Conservation (phyloP, 2,888 invertebrate species). For the Drosophila seclusa region DNA sequence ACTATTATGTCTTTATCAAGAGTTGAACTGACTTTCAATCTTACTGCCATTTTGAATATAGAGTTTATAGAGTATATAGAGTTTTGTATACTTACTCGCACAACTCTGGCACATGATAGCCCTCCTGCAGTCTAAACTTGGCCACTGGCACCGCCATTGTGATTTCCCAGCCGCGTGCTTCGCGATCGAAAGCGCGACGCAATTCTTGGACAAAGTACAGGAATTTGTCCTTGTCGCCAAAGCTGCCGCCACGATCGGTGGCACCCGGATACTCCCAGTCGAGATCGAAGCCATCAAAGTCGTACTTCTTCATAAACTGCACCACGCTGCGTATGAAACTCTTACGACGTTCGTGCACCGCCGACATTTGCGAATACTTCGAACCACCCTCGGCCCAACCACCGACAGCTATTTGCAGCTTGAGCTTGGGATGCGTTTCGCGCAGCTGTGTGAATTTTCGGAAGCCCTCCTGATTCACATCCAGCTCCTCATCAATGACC, state of each 20-base stretch:
- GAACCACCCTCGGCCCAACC: conserved; percentile 96
- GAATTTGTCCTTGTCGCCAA: conserved; percentile 93
- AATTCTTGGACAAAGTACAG: conserved; percentile 93
- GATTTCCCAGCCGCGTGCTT: conserved; percentile 92
- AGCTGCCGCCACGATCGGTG: conserved; percentile 93
- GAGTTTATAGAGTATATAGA: background rate
- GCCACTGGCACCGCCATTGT: conserved; percentile 96
- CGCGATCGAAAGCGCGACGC: conserved; percentile 90
- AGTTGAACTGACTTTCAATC: background rate
- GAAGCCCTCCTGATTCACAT: conserved; percentile 91
- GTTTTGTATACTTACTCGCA: conserved; percentile 90
- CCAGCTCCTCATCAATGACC: conserved; percentile 92
- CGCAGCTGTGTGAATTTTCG: conserved; percentile 91
- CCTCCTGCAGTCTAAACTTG: conserved; percentile 94
- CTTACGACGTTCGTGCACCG: conserved; percentile 88
- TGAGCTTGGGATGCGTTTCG: conserved; percentile 89
- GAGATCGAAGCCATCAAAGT: conserved; percentile 94
- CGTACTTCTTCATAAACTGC: conserved; percentile 90
- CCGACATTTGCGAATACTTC: conserved; percentile 94
- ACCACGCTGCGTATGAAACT: conserved; percentile 91
- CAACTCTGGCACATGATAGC: conserved; percentile 95
- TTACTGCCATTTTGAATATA: background rate
- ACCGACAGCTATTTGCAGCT: conserved; percentile 93
- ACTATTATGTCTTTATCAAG: background rate
- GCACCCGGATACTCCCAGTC: conserved; percentile 97